Evolutionary conservation across 2,797 vertebrate genomes (phyloP), one percentile per base, ranked within the genome.

Genomic region (Xiphophorus birchmanni): DNA sequence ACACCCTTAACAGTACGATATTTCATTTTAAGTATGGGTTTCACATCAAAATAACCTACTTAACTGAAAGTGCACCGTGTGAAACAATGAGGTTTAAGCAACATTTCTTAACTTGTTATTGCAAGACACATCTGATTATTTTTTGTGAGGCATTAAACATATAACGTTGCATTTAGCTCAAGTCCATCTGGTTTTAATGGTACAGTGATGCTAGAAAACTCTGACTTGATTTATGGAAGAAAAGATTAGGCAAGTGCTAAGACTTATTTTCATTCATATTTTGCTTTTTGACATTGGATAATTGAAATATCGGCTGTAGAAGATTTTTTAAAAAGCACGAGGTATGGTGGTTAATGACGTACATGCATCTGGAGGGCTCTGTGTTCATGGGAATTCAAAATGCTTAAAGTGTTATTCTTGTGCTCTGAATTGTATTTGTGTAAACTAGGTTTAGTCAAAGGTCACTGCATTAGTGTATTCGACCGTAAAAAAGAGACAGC

Each of bases 401-500:
- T 37, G 63, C 17, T 21, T 21, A 18, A 65, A 65, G 17, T 35
- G 58, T 45, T 45, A 45, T 5, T 67, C 37, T 40, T 26, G 17
- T 40, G 9, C 8, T 69, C 40, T 42, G 37, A 69, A 32, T 67
- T 69, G 65, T 69, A 26, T 15, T 44, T 71, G 67, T 8, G 67
- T 71, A 12, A 21, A 0, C 23, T n/a, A 45, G 40, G 21, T n/a
- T 42, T 13, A 71, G 80, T 89, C 82, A 88, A 80, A 86, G 54
- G 83, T 91, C 82, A 54, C 74, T 3, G 1, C 85, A 9, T 48
- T 2, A n/a, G 71, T 37, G 78, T 26, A 6, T 83, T 48, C 76
- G 48, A 72, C 63, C 75, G 73, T 67, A 42, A 83, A 76, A 83
- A 82, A 3, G 21, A 89, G 88, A 89, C 83, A 0, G 76, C 4